phyloP scores from a whole-genome alignment of 2,888 invertebrate species.

The Parnassius smintheus region DNA sequence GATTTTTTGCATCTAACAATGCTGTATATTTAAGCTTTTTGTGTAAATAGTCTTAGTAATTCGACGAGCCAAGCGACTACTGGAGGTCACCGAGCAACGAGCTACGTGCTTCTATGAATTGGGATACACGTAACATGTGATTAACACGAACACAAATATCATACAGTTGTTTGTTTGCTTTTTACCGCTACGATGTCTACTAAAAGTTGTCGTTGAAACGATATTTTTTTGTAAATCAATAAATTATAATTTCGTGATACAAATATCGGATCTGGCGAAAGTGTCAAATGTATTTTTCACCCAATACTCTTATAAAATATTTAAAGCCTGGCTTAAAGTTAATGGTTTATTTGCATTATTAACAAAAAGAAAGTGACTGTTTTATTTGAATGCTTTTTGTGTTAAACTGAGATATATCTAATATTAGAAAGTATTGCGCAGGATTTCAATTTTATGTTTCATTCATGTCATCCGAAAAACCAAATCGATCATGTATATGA shows the following conservation, averaged over 20 bases:
- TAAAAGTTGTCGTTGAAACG: slow-evolving; percentile 59
- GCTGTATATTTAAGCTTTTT: slow-evolving; percentile 80
- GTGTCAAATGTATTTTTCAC: slow-evolving; percentile 79
- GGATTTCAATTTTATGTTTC: slow-evolving; percentile 16
- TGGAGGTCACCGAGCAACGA: slow-evolving; percentile 45
- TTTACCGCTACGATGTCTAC: slow-evolving; percentile 80
- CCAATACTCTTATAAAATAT: slow-evolving; percentile 75
- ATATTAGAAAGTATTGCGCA: slow-evolving; percentile 5
- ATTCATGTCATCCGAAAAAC: slow-evolving; percentile 46
- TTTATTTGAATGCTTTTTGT: slow-evolving; percentile 65
- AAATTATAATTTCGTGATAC: slow-evolving; percentile 49
- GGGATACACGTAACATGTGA: slow-evolving; percentile 73
- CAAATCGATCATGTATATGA: slow-evolving; percentile 42
- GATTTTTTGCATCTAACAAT: slow-evolving; percentile 76
- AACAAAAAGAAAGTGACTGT: slow-evolving; percentile 57
- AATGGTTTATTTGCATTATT: slow-evolving; percentile 70
- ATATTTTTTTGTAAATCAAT: slow-evolving; percentile 61
- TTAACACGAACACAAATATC: slow-evolving; percentile 75
- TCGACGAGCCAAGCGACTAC: slow-evolving; percentile 46
- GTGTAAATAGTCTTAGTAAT: slow-evolving; percentile 73
- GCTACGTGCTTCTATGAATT: slow-evolving; percentile 43
- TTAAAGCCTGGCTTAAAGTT: slow-evolving; percentile 69
- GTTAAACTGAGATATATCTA: slow-evolving; percentile 42
- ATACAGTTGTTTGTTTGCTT: slow-evolving; percentile 77
- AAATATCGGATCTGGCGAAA: slow-evolving; percentile 60